Conservation (phyloP, 2,888 invertebrate species). For the Venusia cambrica region DNA sequence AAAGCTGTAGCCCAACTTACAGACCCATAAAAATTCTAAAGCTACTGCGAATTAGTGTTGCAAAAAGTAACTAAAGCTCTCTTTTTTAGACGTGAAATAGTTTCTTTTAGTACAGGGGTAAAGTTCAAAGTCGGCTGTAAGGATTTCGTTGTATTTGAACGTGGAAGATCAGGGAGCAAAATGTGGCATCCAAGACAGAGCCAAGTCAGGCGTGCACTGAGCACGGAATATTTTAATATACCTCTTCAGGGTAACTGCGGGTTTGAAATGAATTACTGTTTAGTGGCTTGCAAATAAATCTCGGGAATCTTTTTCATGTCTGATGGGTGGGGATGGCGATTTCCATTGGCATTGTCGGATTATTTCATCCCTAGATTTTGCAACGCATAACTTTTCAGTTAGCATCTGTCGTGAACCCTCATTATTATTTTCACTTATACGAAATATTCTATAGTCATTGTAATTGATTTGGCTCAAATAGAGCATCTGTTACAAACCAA, state of each 20-base stretch:
- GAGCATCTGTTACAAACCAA: too few relatives aligned
- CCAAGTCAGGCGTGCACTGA: conserved; percentile 60
- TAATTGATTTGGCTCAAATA: too few relatives aligned
- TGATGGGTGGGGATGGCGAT: too few relatives aligned
- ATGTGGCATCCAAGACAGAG: conserved; percentile 64
- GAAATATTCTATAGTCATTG: too few relatives aligned
- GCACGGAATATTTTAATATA: conserved; percentile 58
- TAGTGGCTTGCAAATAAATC: conserved; percentile 15
- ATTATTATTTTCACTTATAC: too few relatives aligned
- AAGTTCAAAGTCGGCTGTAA: conserved; percentile 38
- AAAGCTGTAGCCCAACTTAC: conserved; percentile 33
- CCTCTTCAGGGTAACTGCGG: conserved; percentile 19
- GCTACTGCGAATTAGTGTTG: conserved; percentile 64
- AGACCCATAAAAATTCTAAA: conserved; percentile 60
- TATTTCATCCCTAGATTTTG: too few relatives aligned
- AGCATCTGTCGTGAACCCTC: too few relatives aligned
- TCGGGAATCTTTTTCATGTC: too few relatives aligned
- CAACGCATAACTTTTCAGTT: too few relatives aligned
- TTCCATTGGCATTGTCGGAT: too few relatives aligned
- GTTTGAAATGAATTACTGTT: conserved; percentile 19
- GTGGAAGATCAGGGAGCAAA: conserved; percentile 51
- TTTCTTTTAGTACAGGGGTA: conserved; percentile 33
- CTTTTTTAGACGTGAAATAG: conserved; percentile 37
- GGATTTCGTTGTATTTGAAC: conserved; percentile 35
- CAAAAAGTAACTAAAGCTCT: conserved; percentile 60